Percentiles rank a stretch among this genome's conserved stretches.
Conservation (phyloP, 1,140 invertebrate genomes). For the Drosophila seguyi region DNA sequence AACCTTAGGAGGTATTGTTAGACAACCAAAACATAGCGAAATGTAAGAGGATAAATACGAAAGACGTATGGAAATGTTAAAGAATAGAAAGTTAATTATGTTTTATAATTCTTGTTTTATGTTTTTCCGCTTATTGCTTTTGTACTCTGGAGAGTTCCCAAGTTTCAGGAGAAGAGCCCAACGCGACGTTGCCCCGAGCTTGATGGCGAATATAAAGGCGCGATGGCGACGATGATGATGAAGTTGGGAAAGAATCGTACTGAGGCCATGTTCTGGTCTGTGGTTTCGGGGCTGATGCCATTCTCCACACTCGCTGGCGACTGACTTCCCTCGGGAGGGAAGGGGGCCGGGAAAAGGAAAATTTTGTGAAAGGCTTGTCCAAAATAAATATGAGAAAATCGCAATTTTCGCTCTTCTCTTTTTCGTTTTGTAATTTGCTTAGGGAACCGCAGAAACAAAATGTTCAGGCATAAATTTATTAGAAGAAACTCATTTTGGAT, state of each 20-base stretch:
- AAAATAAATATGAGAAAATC: slow-evolving; percentile 75
- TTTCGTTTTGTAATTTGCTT: slow-evolving; percentile 49
- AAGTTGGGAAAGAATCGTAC: slow-evolving; percentile 29
- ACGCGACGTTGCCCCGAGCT: slow-evolving; percentile 47
- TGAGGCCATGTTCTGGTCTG: slow-evolving; percentile 50
- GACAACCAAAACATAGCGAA: too few species aligned
- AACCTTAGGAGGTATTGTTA: too few species aligned
- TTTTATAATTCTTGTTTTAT: slow-evolving; percentile 47
- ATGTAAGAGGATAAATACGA: too few species aligned
- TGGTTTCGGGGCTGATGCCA: slow-evolving; percentile 51
- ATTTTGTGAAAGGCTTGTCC: slow-evolving; percentile 72
- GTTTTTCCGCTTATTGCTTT: slow-evolving; percentile 33
- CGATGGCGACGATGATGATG: slow-evolving; percentile 24
- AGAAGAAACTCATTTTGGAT: slow-evolving; percentile 26
- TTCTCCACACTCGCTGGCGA: slow-evolving; percentile 39
- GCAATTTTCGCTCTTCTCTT: slow-evolving; percentile 30
- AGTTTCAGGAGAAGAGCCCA: slow-evolving; percentile 62
- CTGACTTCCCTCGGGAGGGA: neutral
- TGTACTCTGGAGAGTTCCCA: slow-evolving; percentile 51
- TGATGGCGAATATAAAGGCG: slow-evolving; percentile 26
- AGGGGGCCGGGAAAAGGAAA: slow-evolving; percentile 21
- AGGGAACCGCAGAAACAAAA: slow-evolving; percentile 55
- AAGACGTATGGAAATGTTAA: slow-evolving; percentile 10
- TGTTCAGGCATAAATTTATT: slow-evolving; percentile 38
- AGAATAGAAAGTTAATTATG: slow-evolving; percentile 76